Evolutionary conservation across 2,888 invertebrate species (phyloP).

Genomic region (Pemphredon lugubris): DNA sequence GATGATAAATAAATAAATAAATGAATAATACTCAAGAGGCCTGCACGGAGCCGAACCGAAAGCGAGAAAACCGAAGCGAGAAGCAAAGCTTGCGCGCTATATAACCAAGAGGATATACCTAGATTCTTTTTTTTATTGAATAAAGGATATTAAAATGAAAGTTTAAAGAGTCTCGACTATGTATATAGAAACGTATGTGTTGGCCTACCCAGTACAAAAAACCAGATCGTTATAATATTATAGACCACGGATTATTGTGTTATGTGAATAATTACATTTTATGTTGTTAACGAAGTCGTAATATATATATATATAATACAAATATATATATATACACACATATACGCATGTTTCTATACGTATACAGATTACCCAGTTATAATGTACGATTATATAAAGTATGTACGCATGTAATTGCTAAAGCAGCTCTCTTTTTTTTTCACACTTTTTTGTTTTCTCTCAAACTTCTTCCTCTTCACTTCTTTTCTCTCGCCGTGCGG

Average conservation of each 20-base stretch:
- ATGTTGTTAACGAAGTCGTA: conserved; percentile 76
- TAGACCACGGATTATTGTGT: conserved; percentile 73
- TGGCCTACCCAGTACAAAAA: conserved; percentile 80
- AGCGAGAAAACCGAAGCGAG: conserved; percentile 37
- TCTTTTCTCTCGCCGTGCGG: conserved; percentile 39
- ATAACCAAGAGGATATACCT: conserved; percentile 1
- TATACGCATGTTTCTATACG: conserved; percentile 50
- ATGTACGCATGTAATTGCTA: conserved; percentile 46
- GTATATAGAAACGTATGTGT: conserved; percentile 65
- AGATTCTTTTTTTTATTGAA: conserved; percentile 10
- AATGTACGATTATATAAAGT: conserved; percentile 25
- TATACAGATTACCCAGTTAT: conserved; percentile 47
- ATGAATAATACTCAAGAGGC: conserved; percentile 59
- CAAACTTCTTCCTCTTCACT: neutral
- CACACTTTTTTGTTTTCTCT: too few species aligned
- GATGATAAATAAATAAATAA: conserved; percentile 28
- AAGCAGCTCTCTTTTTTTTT: conserved; percentile 54
- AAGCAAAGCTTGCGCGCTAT: conserved; percentile 21
- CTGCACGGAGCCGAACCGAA: conserved; percentile 43
- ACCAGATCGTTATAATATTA: conserved; percentile 74
- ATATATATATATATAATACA: conserved; percentile 66
- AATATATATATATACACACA: conserved; percentile 53
- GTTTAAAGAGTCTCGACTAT: conserved; percentile 45
- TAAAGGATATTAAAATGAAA: conserved; percentile 17
- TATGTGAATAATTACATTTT: conserved; percentile 79